These are phyloP conservation scores for Dasyornis broadbenti DNA, from an alignment of 2,113 vertebrate species.

Conservation along the genomic window DNA sequence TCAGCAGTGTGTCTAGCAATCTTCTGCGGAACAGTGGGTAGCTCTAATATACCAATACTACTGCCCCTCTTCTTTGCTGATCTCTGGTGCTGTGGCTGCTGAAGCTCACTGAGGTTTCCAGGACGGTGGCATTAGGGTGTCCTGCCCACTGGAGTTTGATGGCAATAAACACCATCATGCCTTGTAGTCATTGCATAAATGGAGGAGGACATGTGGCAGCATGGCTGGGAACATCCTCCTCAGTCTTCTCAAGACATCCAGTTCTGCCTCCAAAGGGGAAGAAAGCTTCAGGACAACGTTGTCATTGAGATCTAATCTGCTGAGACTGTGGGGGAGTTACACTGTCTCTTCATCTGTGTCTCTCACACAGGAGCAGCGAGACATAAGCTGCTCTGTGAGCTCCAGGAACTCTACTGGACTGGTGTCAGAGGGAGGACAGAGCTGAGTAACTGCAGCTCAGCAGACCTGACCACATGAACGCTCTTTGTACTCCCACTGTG, in stretches of 20 bases:
- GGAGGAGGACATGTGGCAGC: background rate
- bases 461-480: background rate
- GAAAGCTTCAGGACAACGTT: background rate
- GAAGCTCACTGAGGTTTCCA: background rate
- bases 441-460: background rate
- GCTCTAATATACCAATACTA: background rate
- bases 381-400: background rate
- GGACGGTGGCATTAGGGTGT: background rate
- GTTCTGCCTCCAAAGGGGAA: background rate
- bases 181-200: background rate
- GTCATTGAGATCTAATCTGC: background rate
- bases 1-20: background rate
- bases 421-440: background rate
- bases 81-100: background rate
- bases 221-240: background rate
- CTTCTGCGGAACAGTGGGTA: accelerated
- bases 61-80: background rate
- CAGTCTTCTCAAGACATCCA: background rate
- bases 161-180: background rate
- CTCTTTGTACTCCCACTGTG: background rate
- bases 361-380: background rate
- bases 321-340: background rate
- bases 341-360: background rate
- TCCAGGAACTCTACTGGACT: background rate
- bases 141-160: background rate